phyloP scores from a whole-genome alignment of 1,140 invertebrate genomes.

The Drosophila cardini region DNA sequence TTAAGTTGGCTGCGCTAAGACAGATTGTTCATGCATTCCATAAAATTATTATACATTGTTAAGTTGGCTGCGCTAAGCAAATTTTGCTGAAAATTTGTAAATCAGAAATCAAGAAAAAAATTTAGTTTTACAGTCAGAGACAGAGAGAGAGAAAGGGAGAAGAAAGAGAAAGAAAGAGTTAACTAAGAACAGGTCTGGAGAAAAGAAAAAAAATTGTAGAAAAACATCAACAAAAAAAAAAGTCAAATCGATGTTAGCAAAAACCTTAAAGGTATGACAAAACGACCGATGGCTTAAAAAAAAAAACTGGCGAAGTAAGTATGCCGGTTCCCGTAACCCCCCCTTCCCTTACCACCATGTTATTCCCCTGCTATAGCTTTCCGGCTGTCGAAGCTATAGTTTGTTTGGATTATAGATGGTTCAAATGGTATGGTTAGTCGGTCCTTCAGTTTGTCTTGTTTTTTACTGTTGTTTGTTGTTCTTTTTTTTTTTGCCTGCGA shows the following conservation, averaged over 20 bases:
- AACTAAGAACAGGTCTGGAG: conserved; percentile 8
- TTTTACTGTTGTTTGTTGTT: background rate
- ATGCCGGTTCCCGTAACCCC: conserved; percentile 17
- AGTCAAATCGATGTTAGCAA: conserved; percentile 10
- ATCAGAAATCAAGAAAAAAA: conserved; percentile 1
- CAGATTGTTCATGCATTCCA: too few species aligned
- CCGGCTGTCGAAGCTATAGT: conserved; percentile 2
- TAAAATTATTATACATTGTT: too few species aligned
- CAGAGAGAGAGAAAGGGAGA: background rate
- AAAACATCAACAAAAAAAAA: conserved; percentile 26
- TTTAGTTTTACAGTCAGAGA: background rate
- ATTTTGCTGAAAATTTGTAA: background rate
- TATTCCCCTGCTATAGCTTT: background rate
- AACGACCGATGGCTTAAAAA: conserved; percentile 6
- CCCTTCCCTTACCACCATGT: too few species aligned
- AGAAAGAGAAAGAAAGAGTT: background rate
- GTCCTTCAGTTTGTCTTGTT: conserved; percentile 22
- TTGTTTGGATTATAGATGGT: conserved; percentile 16
- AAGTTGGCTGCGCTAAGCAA: too few species aligned
- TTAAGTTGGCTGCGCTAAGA: background rate
- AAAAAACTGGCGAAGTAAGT: conserved; percentile 34
- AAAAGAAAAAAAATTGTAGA: conserved; percentile 14
- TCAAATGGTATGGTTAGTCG: background rate
- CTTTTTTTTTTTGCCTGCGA: conserved; percentile 9
- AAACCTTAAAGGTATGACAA: conserved; percentile 14